These are phyloP conservation scores for Polypterus senegalus DNA, from an alignment of 2,113 vertebrate species.

Conservation along the genomic window DNA sequence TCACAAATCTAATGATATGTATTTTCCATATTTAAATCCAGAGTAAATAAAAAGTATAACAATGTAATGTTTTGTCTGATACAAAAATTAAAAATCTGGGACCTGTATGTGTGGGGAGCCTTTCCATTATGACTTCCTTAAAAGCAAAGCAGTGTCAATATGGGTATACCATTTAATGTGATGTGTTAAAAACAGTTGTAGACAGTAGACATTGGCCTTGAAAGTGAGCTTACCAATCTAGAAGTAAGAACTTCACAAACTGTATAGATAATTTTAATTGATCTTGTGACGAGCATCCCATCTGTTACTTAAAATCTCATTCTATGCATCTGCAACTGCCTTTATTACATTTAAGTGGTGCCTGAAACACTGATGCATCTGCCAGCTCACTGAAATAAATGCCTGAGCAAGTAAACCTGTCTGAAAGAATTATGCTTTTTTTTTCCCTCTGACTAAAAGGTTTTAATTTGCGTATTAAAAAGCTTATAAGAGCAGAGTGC, in stretches of 20 bases:
- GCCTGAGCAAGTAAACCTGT: background rate
- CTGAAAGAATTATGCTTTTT: background rate
- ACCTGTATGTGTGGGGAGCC: too few species aligned
- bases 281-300: constrained; percentile 1
- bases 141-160: too few species aligned
- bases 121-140: too few species aligned
- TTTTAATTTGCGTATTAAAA: background rate
- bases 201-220: too few species aligned
- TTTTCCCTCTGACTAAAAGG: background rate
- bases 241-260: background rate
- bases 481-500: too few species aligned
- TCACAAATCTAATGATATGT: too few species aligned
- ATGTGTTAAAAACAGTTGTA: too few species aligned
- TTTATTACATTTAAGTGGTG: constrained; percentile 1
- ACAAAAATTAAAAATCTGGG: background rate
- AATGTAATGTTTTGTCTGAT: too few species aligned
- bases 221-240: too few species aligned
- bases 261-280: constrained; percentile 5
- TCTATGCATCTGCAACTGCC: background rate
- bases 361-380: constrained; percentile 2
- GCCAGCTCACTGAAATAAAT: background rate
- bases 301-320: background rate
- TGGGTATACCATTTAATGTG: too few species aligned
- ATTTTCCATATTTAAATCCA: too few species aligned
- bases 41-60: too few species aligned